Evolutionary conservation across 2,888 invertebrate species (phyloP).

Genomic region (Andricus quercusramuli): DNA sequence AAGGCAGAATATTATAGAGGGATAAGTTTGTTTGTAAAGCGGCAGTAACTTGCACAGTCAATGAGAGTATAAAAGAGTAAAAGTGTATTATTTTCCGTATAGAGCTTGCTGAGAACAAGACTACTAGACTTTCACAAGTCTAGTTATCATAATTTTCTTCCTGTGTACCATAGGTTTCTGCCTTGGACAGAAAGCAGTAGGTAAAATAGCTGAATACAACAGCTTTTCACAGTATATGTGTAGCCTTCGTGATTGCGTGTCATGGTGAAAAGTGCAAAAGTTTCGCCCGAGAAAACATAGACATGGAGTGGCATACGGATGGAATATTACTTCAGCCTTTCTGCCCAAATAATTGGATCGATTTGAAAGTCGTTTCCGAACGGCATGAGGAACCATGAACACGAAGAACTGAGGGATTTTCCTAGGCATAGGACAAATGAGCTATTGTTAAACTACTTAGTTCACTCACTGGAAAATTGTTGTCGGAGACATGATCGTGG

Average conservation of each 20-base stretch:
- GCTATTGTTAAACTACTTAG: background rate
- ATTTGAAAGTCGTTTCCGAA: background rate
- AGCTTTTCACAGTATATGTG: background rate
- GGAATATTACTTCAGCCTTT: background rate
- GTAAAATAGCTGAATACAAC: background rate
- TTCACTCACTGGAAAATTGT: constrained; percentile 6
- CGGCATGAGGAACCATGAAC: background rate
- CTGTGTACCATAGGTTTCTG: background rate
- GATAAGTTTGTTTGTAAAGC: background rate
- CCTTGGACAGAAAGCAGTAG: background rate
- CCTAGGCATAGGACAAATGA: background rate
- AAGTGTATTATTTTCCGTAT: background rate
- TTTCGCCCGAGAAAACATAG: background rate
- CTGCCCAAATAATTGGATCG: constrained; percentile 10
- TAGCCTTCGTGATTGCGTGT: constrained; percentile 4
- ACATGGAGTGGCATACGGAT: background rate
- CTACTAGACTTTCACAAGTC: background rate
- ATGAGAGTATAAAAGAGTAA: background rate
- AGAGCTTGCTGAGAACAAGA: background rate
- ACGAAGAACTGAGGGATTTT: background rate
- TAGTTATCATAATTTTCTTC: background rate
- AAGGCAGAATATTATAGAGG: background rate
- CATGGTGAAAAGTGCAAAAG: background rate
- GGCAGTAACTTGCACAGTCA: background rate
- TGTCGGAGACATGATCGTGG: background rate